phyloP scores from a whole-genome alignment of 2,113 vertebrate species.

The Tetrao urogallus region DNA sequence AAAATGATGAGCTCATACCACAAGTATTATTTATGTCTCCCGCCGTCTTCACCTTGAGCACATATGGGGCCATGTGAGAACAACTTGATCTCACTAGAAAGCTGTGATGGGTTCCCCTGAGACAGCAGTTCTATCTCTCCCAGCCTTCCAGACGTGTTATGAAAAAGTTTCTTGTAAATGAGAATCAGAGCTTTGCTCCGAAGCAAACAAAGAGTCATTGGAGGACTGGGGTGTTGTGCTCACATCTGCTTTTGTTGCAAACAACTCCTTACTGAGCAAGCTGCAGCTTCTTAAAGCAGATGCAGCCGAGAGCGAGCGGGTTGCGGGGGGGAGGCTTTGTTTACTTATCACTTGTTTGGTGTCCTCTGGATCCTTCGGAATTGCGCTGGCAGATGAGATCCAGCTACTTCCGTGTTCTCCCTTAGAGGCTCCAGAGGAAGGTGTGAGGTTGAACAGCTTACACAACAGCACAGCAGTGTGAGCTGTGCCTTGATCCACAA shows the following conservation, averaged over 20 bases:
- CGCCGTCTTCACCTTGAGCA: slow-evolving; percentile 20
- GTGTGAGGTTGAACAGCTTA: background rate
- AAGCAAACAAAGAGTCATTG: background rate
- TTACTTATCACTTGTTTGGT: background rate
- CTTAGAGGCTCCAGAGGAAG: background rate
- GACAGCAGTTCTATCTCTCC: background rate
- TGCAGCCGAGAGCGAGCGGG: background rate
- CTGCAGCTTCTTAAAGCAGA: background rate
- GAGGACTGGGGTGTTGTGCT: background rate
- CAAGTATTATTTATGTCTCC: background rate
- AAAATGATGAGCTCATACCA: background rate
- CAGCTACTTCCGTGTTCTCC: background rate
- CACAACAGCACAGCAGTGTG: background rate
- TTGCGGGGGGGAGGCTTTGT: background rate
- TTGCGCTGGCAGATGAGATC: background rate
- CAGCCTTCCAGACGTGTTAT: background rate
- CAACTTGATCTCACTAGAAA: background rate
- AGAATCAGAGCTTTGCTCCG: background rate
- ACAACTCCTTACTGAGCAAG: background rate
- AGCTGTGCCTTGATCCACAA: background rate
- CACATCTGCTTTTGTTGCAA: background rate
- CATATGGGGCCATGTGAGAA: background rate
- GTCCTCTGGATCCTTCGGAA: background rate
- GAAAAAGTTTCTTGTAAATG: background rate
- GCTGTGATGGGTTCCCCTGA: background rate